Evolutionary conservation across 1,140 invertebrate genomes (phyloP).

Genomic region (Schlechtendalia chinensis): DNA sequence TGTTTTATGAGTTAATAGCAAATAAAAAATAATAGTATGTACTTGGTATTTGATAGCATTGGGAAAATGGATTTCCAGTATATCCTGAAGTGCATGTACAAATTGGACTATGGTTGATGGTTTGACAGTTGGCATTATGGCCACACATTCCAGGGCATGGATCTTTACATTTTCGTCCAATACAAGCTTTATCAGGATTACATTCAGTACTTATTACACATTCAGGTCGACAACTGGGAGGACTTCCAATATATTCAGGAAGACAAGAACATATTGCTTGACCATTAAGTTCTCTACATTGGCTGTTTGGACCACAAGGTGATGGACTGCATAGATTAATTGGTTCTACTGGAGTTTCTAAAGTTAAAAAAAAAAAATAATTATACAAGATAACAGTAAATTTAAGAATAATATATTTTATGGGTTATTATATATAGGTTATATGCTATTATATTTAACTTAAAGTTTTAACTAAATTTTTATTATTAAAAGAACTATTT

Average conservation of each 20-base stretch:
- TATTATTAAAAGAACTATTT: no score
- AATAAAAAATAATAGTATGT: constrained; percentile 60
- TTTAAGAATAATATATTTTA: no score
- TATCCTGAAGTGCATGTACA: constrained; percentile 59
- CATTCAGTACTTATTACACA: constrained; percentile 60
- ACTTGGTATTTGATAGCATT: constrained; percentile 58
- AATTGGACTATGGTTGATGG: constrained; percentile 58
- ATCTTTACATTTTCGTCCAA: constrained; percentile 59
- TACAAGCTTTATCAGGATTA: constrained; percentile 57
- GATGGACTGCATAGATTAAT: constrained; percentile 60
- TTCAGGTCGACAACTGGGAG: constrained; percentile 58
- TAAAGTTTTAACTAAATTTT: no score
- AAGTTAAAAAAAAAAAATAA: constrained; percentile 11
- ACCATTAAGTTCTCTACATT: constrained; percentile 58
- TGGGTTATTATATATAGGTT: no score
- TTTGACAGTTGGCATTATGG: constrained; percentile 57
- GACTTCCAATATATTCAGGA: constrained; percentile 57
- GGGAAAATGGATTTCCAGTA: constrained; percentile 61
- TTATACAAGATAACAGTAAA: no score
- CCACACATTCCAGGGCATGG: constrained; percentile 61
- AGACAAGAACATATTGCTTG: constrained; percentile 59
- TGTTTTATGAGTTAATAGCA: constrained; percentile 60
- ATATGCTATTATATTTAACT: no score
- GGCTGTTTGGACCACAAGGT: constrained; percentile 61
- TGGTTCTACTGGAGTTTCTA: constrained; percentile 52